Evolutionary conservation across 2,888 invertebrate species (phyloP).

Genomic region (Melanotus villosus): DNA sequence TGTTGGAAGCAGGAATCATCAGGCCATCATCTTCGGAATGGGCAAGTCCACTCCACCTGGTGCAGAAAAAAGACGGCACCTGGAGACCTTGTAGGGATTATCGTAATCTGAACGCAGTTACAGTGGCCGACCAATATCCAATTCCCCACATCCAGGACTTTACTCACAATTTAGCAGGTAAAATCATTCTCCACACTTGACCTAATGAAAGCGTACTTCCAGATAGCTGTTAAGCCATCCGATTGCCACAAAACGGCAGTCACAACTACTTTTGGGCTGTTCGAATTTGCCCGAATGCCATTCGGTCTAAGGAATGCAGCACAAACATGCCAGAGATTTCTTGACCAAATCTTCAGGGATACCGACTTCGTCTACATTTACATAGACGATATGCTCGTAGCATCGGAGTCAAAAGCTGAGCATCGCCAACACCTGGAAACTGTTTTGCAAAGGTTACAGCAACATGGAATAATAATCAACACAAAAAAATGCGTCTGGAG

Average conservation of each 20-base stretch:
- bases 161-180: background rate
- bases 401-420: background rate
- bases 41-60: background rate
- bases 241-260: background rate
- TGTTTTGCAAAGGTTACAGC: background rate
- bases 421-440: background rate
- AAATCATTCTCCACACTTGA: background rate
- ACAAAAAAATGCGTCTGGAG: slow-evolving; percentile 10
- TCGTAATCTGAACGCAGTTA: background rate
- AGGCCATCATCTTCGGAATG: too few species aligned
- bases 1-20: background rate
- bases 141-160: slow-evolving; percentile 8
- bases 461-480: slow-evolving; percentile 10
- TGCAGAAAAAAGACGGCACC: background rate
- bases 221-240: background rate
- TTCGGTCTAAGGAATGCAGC: background rate
- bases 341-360: slow-evolving; percentile 14
- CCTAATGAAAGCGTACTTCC: background rate
- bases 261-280: background rate
- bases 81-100: slow-evolving; percentile 9
- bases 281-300: background rate
- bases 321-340: slow-evolving; percentile 7
- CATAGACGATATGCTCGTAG: background rate
- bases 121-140: background rate
- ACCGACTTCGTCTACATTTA: slow-evolving; percentile 9